Evolutionary conservation across 2,113 vertebrate species (phyloP).

Genomic region (Anthoscopus minutus): DNA sequence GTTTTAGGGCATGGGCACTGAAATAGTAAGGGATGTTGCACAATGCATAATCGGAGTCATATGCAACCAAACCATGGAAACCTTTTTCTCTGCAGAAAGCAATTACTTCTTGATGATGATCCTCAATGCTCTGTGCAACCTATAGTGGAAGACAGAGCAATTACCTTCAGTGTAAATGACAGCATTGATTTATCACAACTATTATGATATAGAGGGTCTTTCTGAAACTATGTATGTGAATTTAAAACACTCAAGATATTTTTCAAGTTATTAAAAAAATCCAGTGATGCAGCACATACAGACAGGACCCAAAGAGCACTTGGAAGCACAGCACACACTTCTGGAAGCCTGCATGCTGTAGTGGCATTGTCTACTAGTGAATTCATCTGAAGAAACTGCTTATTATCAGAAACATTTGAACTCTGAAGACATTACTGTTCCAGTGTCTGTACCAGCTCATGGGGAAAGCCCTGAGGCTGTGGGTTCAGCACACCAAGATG

Average conservation of each 20-base stretch:
- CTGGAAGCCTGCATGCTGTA: background rate
- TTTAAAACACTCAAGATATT: background rate
- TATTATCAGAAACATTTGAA: background rate
- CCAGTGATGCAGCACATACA: background rate
- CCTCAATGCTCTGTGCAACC: conserved; percentile 94
- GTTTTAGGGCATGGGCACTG: conserved; percentile 92
- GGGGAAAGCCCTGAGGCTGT: background rate
- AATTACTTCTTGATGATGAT: conserved; percentile 97
- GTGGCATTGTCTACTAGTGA: background rate
- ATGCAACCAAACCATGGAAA: conserved; percentile 92
- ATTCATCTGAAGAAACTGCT: background rate
- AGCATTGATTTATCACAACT: background rate
- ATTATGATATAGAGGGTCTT: background rate
- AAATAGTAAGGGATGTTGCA: conserved; percentile 96
- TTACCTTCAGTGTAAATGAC: conserved; percentile 4
- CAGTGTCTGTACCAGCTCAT: background rate
- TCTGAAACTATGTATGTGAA: background rate
- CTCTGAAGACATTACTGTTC: background rate
- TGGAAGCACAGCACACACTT: background rate
- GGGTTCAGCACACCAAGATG: background rate
- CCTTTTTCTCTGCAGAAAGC: conserved; percentile 89
- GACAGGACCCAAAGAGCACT: background rate
- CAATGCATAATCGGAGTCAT: conserved; percentile 94
- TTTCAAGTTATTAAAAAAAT: background rate
- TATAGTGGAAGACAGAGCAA: conserved; percentile 54